Percentiles rank a stretch among this genome's conserved stretches.
Conservation (phyloP, 2,888 invertebrate genomes). For the Rotaria macrura region DNA sequence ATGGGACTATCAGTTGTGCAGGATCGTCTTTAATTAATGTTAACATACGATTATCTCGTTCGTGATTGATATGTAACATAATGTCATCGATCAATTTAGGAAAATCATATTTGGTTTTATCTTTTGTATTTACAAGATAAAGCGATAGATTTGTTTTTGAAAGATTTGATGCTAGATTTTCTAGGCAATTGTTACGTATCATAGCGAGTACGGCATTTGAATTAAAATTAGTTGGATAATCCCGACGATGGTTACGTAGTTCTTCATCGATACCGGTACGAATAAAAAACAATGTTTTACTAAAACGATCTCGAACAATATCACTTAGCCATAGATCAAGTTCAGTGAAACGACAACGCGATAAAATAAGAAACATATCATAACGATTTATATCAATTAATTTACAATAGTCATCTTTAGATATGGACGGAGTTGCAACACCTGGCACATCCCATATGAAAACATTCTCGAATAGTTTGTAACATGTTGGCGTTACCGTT, state of each 20-base stretch:
- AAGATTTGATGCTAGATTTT: background rate
- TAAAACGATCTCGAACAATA: constrained; percentile 14
- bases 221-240: constrained; percentile 21
- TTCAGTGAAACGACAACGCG: constrained; percentile 33
- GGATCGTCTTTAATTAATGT: constrained; percentile 14
- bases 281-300: background rate
- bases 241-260: constrained; percentile 22
- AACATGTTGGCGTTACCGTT: background rate
- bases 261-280: constrained; percentile 34
- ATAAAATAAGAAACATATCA: constrained; percentile 36
- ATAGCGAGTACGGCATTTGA: background rate
- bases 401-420: constrained; percentile 33
- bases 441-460: constrained; percentile 36
- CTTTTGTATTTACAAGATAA: background rate
- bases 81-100: background rate
- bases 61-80: background rate
- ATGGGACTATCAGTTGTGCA: background rate
- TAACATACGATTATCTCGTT: background rate
- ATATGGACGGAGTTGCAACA: constrained; percentile 34
- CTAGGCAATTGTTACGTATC: background rate
- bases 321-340: constrained; percentile 34
- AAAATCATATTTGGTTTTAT: background rate
- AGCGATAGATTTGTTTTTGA: background rate
- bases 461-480: background rate
- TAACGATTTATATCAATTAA: constrained; percentile 33